Percentiles rank a stretch among this genome's conserved stretches.
Conservation (phyloP, 2,113 vertebrate species). For the Turdus rufiventris region DNA sequence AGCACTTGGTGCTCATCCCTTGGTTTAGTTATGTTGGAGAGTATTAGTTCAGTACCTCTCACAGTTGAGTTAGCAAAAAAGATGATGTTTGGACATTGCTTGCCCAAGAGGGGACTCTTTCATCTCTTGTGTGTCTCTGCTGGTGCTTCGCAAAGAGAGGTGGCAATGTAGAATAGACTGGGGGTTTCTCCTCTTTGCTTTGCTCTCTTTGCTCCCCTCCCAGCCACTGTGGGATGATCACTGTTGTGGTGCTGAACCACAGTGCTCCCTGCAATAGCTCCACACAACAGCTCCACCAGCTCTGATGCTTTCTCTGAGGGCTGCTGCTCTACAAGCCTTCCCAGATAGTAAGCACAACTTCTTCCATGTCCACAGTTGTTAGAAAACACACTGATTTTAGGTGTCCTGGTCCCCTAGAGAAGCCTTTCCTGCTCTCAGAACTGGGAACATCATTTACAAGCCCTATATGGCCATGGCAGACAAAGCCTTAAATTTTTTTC, state of each 20-base stretch:
- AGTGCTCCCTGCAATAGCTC: neutral
- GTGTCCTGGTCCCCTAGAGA: neutral
- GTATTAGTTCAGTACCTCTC: neutral
- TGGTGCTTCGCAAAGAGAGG: neutral
- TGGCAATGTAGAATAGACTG: rapidly evolving
- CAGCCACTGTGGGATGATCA: neutral
- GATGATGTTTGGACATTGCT: neutral
- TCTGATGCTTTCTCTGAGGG: neutral
- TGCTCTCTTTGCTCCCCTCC: neutral
- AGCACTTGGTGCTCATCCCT: neutral
- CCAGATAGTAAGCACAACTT: neutral
- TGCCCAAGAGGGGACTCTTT: neutral
- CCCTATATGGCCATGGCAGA: rapidly evolving
- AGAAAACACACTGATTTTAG: neutral
- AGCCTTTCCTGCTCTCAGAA: neutral
- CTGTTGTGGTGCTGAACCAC: neutral
- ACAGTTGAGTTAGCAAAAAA: neutral
- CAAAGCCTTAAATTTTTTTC: neutral
- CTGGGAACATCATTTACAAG: neutral
- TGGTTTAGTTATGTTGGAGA: neutral
- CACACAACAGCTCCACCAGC: neutral
- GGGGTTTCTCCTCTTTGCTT: neutral
- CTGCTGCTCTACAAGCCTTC: neutral
- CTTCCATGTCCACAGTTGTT: neutral
- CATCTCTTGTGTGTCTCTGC: neutral